These are phyloP conservation scores for Nemopilema nomurai DNA, from an alignment of 30 jellyfish, hydroid and myxozoan genomes.

Conservation along the genomic window DNA sequence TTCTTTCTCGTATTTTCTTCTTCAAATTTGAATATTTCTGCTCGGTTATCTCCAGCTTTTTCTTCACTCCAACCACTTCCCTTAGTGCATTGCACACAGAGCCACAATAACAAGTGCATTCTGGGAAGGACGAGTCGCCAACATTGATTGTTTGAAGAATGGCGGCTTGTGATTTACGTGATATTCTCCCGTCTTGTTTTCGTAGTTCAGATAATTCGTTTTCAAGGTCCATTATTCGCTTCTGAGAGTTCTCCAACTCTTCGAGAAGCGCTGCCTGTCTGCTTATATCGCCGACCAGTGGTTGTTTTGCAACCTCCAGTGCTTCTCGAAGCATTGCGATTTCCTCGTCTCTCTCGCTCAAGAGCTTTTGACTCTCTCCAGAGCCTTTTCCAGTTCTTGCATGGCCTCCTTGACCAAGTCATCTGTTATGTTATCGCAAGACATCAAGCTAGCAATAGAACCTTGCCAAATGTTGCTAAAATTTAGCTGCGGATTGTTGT, in stretches of 20 bases:
- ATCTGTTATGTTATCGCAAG: constrained; percentile 91
- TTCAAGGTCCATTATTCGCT: constrained; percentile 67
- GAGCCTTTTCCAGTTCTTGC: constrained; percentile 87
- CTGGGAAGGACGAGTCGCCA: constrained; percentile 51
- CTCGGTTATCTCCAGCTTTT: constrained; percentile 68
- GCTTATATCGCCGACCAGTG: constrained; percentile 19
- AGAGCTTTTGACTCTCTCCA: constrained; percentile 79
- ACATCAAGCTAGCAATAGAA: constrained; percentile 74
- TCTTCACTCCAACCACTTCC: constrained; percentile 72
- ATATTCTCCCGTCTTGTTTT: constrained; percentile 22
- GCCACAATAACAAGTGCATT: constrained; percentile 97
- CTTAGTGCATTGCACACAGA: constrained; percentile 86
- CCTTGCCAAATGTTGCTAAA: constrained; percentile 84
- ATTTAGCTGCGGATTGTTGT: constrained; percentile 29
- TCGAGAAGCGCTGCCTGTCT: constrained; percentile 63
- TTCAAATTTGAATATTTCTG: constrained; percentile 77
- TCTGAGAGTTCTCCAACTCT: constrained; percentile 78
- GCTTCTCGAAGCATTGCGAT: constrained; percentile 65
- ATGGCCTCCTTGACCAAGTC: constrained; percentile 85
- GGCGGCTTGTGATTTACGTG: constrained; percentile 2
- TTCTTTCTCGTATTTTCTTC: constrained; percentile 80
- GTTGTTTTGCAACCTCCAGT: constrained; percentile 45
- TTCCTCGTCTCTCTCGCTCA: constrained; percentile 80
- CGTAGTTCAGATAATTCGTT: constrained; percentile 44
- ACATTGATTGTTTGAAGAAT: constrained; percentile 32